Percentiles rank a stretch among this genome's conserved stretches.
These are phyloP conservation scores for Sinosuthora webbiana DNA, from an alignment of 2,113 vertebrate genomes.

Conservation along the genomic window DNA sequence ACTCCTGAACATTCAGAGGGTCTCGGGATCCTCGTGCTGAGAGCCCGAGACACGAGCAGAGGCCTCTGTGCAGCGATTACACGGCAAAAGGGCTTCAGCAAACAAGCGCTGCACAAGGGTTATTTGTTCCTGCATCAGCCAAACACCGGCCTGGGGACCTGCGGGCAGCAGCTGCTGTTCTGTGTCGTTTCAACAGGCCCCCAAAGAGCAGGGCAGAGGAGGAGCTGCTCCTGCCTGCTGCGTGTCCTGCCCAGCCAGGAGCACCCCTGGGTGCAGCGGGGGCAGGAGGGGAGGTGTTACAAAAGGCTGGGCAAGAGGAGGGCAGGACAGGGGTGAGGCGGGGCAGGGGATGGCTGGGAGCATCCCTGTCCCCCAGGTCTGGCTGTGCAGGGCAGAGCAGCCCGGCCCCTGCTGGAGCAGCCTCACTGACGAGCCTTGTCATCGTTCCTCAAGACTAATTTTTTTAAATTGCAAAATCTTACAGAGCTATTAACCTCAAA, in stretches of 20 bases:
- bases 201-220: not conserved
- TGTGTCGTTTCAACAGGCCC: not conserved
- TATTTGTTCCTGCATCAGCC: not conserved
- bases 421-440: conserved; percentile 56
- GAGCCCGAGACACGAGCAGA: not conserved
- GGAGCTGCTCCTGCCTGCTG: not conserved
- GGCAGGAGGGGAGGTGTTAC: not conserved
- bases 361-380: fast-evolving
- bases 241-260: fast-evolving
- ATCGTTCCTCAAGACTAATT: conserved; percentile 72
- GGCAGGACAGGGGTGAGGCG: fast-evolving
- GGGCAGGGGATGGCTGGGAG: fast-evolving
- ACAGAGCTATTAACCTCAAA: conserved; percentile 81
- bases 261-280: not conserved
- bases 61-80: not conserved
- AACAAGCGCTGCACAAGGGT: not conserved
- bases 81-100: not conserved
- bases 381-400: not conserved
- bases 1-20: fast-evolving
- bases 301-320: not conserved
- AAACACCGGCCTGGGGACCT: not conserved
- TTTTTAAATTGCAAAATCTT: conserved; percentile 79
- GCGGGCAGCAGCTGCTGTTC: not conserved
- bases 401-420: not conserved
- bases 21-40: fast-evolving